These are phyloP conservation scores for Trachemys scripta DNA, from an alignment of 2,113 vertebrate genomes.

Conservation along the genomic window DNA sequence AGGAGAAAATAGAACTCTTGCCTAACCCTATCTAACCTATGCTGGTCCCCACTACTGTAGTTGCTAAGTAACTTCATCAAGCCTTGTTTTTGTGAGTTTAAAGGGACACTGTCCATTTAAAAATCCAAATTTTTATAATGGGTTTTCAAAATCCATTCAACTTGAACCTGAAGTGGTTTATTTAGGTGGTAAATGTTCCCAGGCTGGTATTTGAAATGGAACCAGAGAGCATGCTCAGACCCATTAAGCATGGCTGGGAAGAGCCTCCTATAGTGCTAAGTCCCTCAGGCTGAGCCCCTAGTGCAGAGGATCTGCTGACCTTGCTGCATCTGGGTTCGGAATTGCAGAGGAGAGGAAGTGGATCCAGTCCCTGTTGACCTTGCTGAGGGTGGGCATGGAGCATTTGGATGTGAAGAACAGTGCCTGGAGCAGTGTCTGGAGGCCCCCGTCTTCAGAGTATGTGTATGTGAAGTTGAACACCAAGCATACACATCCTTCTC, in stretches of 20 bases:
- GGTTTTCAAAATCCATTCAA: neutral
- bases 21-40: neutral
- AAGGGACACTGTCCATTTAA: neutral
- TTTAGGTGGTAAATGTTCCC: neutral
- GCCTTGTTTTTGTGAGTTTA: neutral
- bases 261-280: too few species aligned
- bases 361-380: neutral
- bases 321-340: neutral
- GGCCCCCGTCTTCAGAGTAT: neutral
- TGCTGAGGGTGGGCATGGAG: neutral
- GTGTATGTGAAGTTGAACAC: neutral
- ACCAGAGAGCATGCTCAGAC: accelerated
- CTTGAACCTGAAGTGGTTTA: neutral
- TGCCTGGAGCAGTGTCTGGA: neutral
- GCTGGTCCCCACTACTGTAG: neutral
- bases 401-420: neutral
- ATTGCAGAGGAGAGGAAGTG: neutral
- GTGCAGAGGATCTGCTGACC: neutral
- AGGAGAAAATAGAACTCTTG: neutral
- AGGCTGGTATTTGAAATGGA: accelerated
- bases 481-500: neutral
- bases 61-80: neutral
- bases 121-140: neutral
- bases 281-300: neutral
- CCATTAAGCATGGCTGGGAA: neutral